Evolutionary conservation across 2,888 invertebrate species (phyloP), one percentile per base, ranked within the genome.

Genomic region (Priocnemis perturbator): DNA sequence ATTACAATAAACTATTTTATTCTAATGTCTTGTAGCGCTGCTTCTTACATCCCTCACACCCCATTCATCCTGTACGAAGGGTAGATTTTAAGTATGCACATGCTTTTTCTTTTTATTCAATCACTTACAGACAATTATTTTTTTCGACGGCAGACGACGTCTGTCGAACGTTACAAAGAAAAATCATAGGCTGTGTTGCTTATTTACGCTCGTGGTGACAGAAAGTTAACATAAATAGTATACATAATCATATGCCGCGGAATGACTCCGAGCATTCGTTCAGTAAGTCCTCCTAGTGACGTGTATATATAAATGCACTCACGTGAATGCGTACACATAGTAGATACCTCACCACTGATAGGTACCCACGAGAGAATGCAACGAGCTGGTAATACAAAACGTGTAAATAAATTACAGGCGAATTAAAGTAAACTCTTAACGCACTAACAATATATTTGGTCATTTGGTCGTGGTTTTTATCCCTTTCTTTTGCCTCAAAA

Each of bases 1-100:
- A 88, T 88, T 87, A 87, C 83, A 88, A 88, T 87, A 87, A 87
- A 88, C 87, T 88, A 88, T 88, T 88, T 88, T 88, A 88, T 88
- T 88, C 88, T 88, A 86, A 50, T 21, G 20, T 11, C 2, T 58
- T 3, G 19, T 26, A 47, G 7, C 37, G 30, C 30, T 58, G n/a
- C 64, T 67, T 44, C 44, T 20, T 21, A 17, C 15, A 5, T 20
- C 44, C 21, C 20, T 21, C 7, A 19, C 19, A 1, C 20, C 45
- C 14, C 4, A 9, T 1, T 2, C 26, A 19, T n/a, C 11, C 26
- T 26, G 5, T 19, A 30, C 37, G 21, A 67, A 47, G 65, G 63
- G 17, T 64, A 61, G 15, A 3, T 47, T 37, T 20, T 4, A 17
- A 4, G 0, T 59, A 53, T 23, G 56, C 47, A 48, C 75, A 76